Base-by-base conservation (phyloP, 2,797 vertebrate species). In the Cynopterus sphinx region DNA sequence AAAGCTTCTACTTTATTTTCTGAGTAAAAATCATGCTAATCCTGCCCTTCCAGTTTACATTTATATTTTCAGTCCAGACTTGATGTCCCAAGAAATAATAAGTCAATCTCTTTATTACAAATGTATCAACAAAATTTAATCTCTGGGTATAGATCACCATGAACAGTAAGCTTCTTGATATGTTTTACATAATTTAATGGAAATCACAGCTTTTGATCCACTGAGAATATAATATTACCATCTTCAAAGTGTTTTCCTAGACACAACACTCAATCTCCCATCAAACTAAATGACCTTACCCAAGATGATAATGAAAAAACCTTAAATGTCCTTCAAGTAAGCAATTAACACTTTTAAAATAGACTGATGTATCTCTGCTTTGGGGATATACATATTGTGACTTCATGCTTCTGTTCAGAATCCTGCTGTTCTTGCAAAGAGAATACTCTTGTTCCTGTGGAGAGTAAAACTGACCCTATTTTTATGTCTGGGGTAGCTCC, bases 201-300 rank as follows among this genome's bases (percentile, higher is more conserved):
- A 97, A 97, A 96, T 41, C 79, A 71, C 86, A 96, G 87, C 91
- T 97, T 84, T 59, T 63, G 82, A 46, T 55, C 89, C 92, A 71
- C 59, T 96, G 84, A 59, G 92, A 53, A 94, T 98, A 97, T 96
- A 97, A 70, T 57, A 97, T 97, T 96, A 97, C 91, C 92, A 73
- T 68, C 55, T 90, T 96, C 94, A 94, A 96, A 97, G 96, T 91
- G 22, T 98, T 98, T 97, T 97, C 91, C 94, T 95, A 97, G 93
- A 96, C 57, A 88, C n/a, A 81, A 89, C 87, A 88, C 43, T 81
- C 74, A 83, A 55, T 94, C 24, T 91, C 86, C 53, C 75, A 74
- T 71, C 46, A 68, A 87, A 43, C 9, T 61, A 53, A 86, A 88
- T 91, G 43, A 57, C 94, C 79, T 93, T 84, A 89, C 36, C 31